Conservation (phyloP, 2,888 invertebrate genomes). For the Brachypterus glaber region DNA sequence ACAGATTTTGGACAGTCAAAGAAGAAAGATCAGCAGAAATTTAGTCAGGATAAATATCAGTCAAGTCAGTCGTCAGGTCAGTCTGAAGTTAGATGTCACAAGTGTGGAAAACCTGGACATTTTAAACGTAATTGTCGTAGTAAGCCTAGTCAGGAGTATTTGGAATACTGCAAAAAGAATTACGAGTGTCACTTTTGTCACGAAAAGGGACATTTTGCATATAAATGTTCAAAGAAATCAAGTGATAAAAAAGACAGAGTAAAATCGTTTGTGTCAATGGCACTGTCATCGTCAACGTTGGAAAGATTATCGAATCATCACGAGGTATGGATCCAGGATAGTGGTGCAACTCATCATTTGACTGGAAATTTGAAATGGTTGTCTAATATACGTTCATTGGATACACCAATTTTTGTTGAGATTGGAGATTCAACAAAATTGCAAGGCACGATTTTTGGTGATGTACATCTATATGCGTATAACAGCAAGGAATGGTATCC, state of each 20-base stretch:
- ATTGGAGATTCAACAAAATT: constrained; percentile 1
- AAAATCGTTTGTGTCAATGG: neutral
- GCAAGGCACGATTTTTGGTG: neutral
- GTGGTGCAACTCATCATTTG: constrained; percentile 3
- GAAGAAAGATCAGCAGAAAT: no score
- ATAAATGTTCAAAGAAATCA: neutral
- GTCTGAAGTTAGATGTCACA: constrained; percentile 1
- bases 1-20: neutral
- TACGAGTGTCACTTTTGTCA: neutral
- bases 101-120: constrained; percentile 1
- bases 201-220: neutral
- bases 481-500: neutral
- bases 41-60: no score
- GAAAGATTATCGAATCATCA: neutral
- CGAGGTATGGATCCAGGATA: neutral
- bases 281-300: neutral
- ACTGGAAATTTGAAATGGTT: neutral
- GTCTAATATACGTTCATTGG: neutral
- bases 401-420: neutral
- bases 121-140: neutral
- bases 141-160: neutral
- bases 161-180: constrained; percentile 2
- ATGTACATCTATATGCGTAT: neutral
- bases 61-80: no score
- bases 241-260: neutral